Conservation (phyloP, 2,888 invertebrate species). For the Pammene fasciana region DNA sequence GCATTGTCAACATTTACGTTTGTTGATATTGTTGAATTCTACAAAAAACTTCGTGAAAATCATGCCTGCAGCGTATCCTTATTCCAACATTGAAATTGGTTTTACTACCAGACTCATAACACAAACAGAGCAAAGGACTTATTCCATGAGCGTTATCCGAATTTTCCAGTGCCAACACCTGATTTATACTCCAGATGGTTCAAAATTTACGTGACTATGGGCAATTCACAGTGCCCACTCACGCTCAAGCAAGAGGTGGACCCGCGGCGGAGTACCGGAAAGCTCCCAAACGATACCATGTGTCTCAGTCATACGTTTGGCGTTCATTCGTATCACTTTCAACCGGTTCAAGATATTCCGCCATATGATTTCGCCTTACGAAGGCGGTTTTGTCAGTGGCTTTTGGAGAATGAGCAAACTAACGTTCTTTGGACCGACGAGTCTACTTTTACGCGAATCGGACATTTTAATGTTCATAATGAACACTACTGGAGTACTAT, state of each 20-base stretch:
- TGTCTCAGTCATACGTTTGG: neutral
- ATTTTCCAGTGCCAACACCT: too few species aligned
- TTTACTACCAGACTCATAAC: too few species aligned
- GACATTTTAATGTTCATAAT: neutral
- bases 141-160: too few species aligned
- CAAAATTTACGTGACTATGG: neutral
- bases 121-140: too few species aligned
- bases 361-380: neutral
- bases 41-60: too few species aligned
- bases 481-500: neutral
- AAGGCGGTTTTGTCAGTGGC: constrained; percentile 4
- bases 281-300: neutral
- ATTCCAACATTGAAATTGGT: too few species aligned
- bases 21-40: too few species aligned
- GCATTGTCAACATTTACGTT: too few species aligned
- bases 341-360: neutral
- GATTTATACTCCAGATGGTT: too few species aligned
- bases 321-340: neutral
- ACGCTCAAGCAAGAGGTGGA: neutral
- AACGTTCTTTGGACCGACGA: constrained; percentile 3
- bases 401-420: neutral
- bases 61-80: too few species aligned
- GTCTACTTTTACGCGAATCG: neutral
- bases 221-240: constrained; percentile 2
- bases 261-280: neutral